These are phyloP conservation scores for Eumaeus atala DNA, from an alignment of 1,140 invertebrate genomes.

Conservation along the genomic window DNA sequence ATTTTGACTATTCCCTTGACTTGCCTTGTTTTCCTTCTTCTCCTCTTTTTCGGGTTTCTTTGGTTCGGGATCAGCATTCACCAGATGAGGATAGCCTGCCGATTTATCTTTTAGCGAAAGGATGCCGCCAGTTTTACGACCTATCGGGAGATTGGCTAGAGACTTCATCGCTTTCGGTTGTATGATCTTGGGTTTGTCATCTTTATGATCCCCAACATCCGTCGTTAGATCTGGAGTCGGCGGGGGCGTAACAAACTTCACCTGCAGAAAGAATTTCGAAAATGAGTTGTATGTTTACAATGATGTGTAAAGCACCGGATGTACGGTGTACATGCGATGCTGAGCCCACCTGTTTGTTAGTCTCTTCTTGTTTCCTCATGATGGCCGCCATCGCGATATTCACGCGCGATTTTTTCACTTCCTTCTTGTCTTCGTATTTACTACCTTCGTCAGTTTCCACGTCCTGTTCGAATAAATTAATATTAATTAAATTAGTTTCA, in stretches of 20 bases:
- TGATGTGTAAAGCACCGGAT: too few species aligned
- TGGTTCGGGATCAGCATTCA: conserved; percentile 55
- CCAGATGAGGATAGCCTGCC: conserved; percentile 67
- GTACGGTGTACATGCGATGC: too few species aligned
- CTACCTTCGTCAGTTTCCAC: conserved; percentile 32
- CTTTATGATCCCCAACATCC: conserved; percentile 35
- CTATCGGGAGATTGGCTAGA: conserved; percentile 53
- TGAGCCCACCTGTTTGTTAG: conserved; percentile 75
- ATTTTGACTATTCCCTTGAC: conserved; percentile 29
- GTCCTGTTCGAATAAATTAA: conserved; percentile 29
- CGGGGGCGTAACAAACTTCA: conserved; percentile 75
- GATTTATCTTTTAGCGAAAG: conserved; percentile 71
- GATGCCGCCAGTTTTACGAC: conserved; percentile 68
- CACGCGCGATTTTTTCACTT: conserved; percentile 62
- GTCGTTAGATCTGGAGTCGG: conserved; percentile 66
- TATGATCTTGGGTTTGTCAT: conserved; percentile 59
- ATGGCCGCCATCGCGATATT: conserved; percentile 87
- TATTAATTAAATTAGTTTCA: background rate
- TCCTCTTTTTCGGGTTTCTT: conserved; percentile 54
- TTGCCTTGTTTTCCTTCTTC: conserved; percentile 44
- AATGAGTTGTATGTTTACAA: background rate
- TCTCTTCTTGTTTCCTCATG: conserved; percentile 78
- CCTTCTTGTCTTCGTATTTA: conserved; percentile 48
- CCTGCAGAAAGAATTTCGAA: conserved; percentile 41
- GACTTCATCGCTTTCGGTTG: conserved; percentile 67